Base-by-base conservation (phyloP, 2,797 vertebrate species). In the Heliangelus exortis region DNA sequence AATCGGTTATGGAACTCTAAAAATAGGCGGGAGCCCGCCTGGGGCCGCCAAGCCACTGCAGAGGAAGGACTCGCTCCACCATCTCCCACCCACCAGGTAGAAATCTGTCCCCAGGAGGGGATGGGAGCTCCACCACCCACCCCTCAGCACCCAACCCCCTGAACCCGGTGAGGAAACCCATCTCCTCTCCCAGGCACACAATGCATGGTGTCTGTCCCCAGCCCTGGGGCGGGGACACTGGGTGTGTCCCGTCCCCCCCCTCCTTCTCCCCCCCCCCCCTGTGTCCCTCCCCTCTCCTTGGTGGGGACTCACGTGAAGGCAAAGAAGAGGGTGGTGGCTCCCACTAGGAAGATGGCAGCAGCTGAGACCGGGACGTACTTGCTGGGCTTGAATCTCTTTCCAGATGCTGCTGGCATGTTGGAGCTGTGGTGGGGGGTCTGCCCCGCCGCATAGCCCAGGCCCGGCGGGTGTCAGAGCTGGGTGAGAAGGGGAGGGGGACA, bases 251-350 rank as follows among this genome's bases (percentile, higher is more conserved):
- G 7, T 10, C 43, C 1, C 13, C 28, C 63, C 10, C 8, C n/a
- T n/a, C n/a, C n/a, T n/a, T n/a, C n/a, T n/a, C n/a, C n/a, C n/a
- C n/a, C n/a, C n/a, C n/a, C 0, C 1, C 36, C 39, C 39, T 13
- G 39, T 41, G 39, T 14, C 68, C 36, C 87, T 62, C 57, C 85
- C 71, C 18, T 0, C 77, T 5, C 7, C 5, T 18, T 6, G 9
- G 45, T 3, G 1, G 13, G 84, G 67, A 99, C 99, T 99, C 98
- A 99, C 99, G 99, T 99, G 97, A 99, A 99, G 97, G 98, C 98
- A 97, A 99, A 99, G 98, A 99, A 99, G 91, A 99, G 99, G 6
- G 99, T 99, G 65, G 99, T 99, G 87, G 99, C 98, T 94, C 99
- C 99, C 86, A 99, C 99, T 77, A 99, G 97, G 98, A 99, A 99